These are phyloP conservation scores for Caprella mutica DNA, from an alignment of 2,888 invertebrate species.

Conservation along the genomic window DNA sequence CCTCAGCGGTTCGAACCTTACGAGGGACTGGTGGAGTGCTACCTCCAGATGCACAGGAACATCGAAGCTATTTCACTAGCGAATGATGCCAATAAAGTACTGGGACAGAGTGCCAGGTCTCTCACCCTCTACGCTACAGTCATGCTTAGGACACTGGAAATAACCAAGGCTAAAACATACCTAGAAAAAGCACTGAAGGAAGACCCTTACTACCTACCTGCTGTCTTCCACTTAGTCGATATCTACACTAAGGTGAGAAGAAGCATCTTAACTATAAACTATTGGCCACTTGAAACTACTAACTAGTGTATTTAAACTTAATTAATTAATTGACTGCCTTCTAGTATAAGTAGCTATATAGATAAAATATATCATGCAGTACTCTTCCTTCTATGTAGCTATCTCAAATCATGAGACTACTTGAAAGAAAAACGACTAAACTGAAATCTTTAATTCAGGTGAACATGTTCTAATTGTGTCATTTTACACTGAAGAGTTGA, in stretches of 20 bases:
- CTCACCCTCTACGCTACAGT: conserved; percentile 67
- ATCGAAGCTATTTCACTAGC: conserved; percentile 63
- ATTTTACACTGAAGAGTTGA: no score
- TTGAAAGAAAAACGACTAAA: no score
- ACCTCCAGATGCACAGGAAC: conserved; percentile 53
- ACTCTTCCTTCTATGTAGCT: no score
- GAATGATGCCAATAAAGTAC: conserved; percentile 56
- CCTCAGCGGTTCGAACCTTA: conserved; percentile 60
- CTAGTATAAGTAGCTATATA: no score
- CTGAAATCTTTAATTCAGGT: no score
- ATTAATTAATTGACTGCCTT: no score
- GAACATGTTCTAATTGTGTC: no score
- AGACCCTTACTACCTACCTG: conserved; percentile 59
- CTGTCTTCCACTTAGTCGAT: conserved; percentile 59
- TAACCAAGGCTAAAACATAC: conserved; percentile 46
- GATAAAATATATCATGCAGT: no score
- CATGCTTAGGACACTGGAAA: conserved; percentile 48
- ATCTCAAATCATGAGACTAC: no score
- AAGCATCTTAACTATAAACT: no score
- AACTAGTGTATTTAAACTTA: no score
- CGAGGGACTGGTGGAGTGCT: conserved; percentile 59
- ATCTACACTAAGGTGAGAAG: conserved; percentile 51
- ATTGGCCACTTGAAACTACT: no score
- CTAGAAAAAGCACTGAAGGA: conserved; percentile 60
- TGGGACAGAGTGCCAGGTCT: conserved; percentile 59